Evolutionary conservation across 2,797 vertebrate genomes (phyloP).

Genomic region (Petrocephalus schoutedeni): DNA sequence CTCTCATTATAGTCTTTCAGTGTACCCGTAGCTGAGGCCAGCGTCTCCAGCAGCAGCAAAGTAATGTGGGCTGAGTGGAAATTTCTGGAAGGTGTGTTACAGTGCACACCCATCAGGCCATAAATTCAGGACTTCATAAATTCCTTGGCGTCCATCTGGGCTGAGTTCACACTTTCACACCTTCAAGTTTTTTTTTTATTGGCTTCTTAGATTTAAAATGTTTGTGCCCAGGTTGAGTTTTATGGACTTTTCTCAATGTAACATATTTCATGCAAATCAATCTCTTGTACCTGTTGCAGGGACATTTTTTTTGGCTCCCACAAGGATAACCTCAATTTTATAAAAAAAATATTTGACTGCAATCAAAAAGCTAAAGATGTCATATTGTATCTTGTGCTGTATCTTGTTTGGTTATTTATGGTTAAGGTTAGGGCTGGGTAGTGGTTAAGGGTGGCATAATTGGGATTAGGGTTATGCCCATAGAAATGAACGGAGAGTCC

Average conservation of each 20-base stretch:
- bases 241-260: neutral
- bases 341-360: too few species aligned
- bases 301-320: too few species aligned
- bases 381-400: too few species aligned
- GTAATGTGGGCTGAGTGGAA: neutral
- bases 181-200: neutral
- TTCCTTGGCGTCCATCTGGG: neutral
- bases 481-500: too few species aligned
- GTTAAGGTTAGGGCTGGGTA: too few species aligned
- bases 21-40: neutral
- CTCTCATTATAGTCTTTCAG: neutral
- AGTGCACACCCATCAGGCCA: neutral
- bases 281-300: neutral
- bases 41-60: slow-evolving; percentile 26
- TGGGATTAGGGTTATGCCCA: too few species aligned
- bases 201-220: neutral
- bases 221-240: neutral
- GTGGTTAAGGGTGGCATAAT: too few species aligned
- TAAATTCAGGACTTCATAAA: neutral
- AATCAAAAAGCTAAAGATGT: too few species aligned
- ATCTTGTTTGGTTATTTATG: too few species aligned
- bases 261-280: neutral
- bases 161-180: neutral
- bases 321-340: too few species aligned
- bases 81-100: slow-evolving; percentile 13